Evolutionary conservation across 2,888 invertebrate species (phyloP), one percentile per base, ranked within the genome.

Genomic region (Macaria liturata): DNA sequence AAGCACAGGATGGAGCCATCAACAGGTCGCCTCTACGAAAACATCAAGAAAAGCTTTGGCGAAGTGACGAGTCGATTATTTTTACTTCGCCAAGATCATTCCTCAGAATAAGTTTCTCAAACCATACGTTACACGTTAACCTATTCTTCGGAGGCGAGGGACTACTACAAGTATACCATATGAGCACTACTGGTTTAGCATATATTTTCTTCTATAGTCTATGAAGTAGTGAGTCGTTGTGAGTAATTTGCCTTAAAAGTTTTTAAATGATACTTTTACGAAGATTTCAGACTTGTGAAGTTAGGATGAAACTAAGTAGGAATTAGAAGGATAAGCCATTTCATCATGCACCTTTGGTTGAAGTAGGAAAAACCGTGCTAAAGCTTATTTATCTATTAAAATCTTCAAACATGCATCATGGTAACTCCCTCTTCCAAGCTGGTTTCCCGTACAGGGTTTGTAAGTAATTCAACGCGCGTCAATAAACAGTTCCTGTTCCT

Each of bases 401-500:
- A 54, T 54, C 45, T 52, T 45, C 43, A 66, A 59, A 70, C 66
- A 37, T 6, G 7, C 5, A 4, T 7, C 34, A 7, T 7, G 34
- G 34, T 37, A 37, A 9, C 43, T n/a, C n/a, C n/a, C n/a, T 43
- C 43, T 7, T 34, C 4, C 7, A 7, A 37, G 59, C 63, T 59
- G 65, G 69, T 69, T 71, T 78, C 71, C 76, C 73, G 70, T 74
- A 71, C 69, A 75, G 75, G 74, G 74, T 72, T 68, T 80, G 75
- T 74, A 72, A n/a, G 76, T 72, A 76, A 78, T 74, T 71, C 74
- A 80, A 59, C 60, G 49, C 59, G 77, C 72, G 78, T 78, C 78
- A 88, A 86, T 84, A 87, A 86, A 88, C 86, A 76, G 70, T 75
- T 80, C 78, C 78, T 75, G 30, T 74, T 68, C 72, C 45, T 30